Conservation (phyloP, 2,113 vertebrate species). For the Fulmarus glacialis region DNA sequence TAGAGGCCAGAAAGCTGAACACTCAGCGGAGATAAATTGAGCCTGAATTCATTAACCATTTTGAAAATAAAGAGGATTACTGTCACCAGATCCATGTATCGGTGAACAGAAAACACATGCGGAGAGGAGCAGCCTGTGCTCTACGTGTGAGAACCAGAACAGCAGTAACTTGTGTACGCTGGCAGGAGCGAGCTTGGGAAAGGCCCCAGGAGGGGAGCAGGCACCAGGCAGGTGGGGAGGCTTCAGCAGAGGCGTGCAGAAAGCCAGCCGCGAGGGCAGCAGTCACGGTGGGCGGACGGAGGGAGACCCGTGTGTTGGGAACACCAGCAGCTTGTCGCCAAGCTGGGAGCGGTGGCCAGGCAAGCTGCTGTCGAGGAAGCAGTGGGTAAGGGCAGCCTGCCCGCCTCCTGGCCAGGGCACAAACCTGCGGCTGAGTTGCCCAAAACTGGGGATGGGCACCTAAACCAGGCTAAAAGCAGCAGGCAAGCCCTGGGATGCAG, state of each 20-base stretch:
- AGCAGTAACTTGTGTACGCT: neutral
- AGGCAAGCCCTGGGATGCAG: neutral
- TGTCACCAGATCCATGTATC: neutral
- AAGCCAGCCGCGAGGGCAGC: neutral
- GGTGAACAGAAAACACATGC: neutral
- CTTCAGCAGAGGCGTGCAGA: neutral
- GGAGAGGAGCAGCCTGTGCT: neutral
- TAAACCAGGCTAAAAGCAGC: neutral
- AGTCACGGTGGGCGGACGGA: accelerated
- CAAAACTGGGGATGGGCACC: neutral
- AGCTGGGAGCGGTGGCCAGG: neutral
- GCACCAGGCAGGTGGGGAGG: neutral
- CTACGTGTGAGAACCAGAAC: neutral
- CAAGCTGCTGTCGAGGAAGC: neutral
- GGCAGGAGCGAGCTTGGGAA: neutral
- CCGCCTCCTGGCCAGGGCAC: accelerated
- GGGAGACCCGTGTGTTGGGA: neutral
- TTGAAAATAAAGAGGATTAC: neutral
- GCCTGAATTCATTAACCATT: neutral
- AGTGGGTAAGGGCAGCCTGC: neutral
- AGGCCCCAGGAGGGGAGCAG: neutral
- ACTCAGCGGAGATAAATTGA: neutral
- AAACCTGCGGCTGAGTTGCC: accelerated
- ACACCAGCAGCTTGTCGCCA: neutral
- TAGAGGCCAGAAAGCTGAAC: neutral